These are phyloP conservation scores for Solenodon paradoxus DNA, from an alignment of 2,113 vertebrate genomes.

Conservation along the genomic window DNA sequence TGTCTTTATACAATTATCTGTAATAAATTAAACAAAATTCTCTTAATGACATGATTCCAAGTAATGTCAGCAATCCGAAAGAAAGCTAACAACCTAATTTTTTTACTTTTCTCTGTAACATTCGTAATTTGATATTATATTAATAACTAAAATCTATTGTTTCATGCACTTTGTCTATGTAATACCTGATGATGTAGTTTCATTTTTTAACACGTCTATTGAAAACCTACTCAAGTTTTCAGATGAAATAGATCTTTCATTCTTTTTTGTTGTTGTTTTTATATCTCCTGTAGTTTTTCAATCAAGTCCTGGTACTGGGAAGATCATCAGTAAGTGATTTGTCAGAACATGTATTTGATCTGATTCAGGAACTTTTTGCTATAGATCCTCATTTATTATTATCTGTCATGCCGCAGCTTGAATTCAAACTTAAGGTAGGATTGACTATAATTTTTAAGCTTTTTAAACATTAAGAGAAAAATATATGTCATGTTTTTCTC, in stretches of 20 bases:
- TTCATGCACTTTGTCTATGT: background rate
- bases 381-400: constrained; percentile 96
- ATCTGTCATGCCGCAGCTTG: constrained; percentile 98
- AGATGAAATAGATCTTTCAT: background rate
- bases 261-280: constrained; percentile 53
- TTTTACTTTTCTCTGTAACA: background rate
- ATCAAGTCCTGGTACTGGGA: constrained; percentile 98
- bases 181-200: background rate
- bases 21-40: background rate
- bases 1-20: background rate
- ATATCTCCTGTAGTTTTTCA: constrained; percentile 92
- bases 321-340: constrained; percentile 99
- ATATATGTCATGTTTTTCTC: background rate
- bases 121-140: constrained; percentile 24
- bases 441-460: background rate
- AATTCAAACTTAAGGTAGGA: constrained; percentile 97
- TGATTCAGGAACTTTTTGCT: constrained; percentile 99
- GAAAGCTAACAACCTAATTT: background rate
- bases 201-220: constrained; percentile 5
- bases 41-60: background rate
- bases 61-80: background rate
- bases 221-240: background rate
- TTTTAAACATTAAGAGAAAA: constrained; percentile 17
- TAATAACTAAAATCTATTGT: background rate
- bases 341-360: constrained; percentile 98